Conservation (phyloP, 2,797 vertebrate species). For the Coregonus suidteri region DNA sequence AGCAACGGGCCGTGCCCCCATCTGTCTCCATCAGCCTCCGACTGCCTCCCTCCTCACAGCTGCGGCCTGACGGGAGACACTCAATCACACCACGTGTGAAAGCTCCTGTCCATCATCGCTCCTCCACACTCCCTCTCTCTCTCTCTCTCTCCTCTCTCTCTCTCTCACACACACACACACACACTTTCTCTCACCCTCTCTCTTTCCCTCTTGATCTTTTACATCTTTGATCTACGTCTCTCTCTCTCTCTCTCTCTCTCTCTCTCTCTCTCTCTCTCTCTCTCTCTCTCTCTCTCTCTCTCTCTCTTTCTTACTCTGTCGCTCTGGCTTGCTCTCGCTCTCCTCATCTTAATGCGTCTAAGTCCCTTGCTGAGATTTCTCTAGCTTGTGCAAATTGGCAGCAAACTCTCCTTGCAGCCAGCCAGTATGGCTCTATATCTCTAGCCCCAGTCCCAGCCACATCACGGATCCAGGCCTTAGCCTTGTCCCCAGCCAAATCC, state of each 20-base stretch:
- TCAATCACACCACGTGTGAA: conserved; percentile 16
- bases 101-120: conserved; percentile 10
- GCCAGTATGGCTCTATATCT: neutral
- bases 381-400: neutral
- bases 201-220: neutral
- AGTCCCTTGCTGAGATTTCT: conserved; percentile 2
- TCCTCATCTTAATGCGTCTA: neutral
- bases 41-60: conserved; percentile 1
- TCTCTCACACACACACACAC: too few relatives aligned
- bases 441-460: neutral
- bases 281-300: neutral
- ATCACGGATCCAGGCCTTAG: neutral
- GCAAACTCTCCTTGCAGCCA: neutral
- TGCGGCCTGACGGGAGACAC: neutral
- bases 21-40: conserved; percentile 1
- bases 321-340: neutral
- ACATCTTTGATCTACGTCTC: too few relatives aligned
- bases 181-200: neutral
- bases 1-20: neutral
- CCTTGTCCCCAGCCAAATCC: neutral
- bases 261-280: neutral
- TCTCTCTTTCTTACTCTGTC: neutral
- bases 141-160: neutral
- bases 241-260: neutral
- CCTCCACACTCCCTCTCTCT: neutral